These are phyloP conservation scores for Styela clava DNA, from an alignment of 23 tunicate genomes.

Conservation along the genomic window DNA sequence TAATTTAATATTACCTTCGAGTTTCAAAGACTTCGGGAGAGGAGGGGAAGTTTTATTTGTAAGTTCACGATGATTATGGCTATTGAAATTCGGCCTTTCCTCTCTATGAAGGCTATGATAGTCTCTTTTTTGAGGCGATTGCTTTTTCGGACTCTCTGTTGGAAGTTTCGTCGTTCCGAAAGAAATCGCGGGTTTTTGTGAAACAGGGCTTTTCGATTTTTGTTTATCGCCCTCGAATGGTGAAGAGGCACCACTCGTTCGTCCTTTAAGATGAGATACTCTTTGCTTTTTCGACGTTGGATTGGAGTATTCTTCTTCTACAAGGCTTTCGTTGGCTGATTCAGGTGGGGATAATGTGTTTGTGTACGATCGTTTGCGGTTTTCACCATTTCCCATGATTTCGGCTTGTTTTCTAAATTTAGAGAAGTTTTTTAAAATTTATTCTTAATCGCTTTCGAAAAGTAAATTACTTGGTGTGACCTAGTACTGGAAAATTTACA, in stretches of 20 bases:
- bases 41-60: background rate
- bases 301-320: conserved; percentile 50
- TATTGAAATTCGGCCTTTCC: background rate
- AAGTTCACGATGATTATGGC: background rate
- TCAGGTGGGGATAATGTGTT: conserved; percentile 25
- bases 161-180: conserved; percentile 13
- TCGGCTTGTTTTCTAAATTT: conserved; percentile 62
- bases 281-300: conserved; percentile 65
- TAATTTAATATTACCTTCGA: background rate
- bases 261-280: conserved; percentile 39
- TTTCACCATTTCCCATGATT: conserved; percentile 1
- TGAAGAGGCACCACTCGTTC: conserved; percentile 39
- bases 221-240: conserved; percentile 37
- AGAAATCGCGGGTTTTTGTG: conserved; percentile 9
- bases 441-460: too few species aligned
- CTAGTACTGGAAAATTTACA: too few species aligned
- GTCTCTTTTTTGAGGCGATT: background rate
- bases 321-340: conserved; percentile 14
- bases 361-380: conserved; percentile 60
- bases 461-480: too few species aligned
- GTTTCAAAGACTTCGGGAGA: background rate
- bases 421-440: too few species aligned
- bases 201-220: conserved; percentile 19
- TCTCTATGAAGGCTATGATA: background rate
- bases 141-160: background rate